Conservation (phyloP, 2,113 vertebrate genomes). For the Hypomesus transpacificus region DNA sequence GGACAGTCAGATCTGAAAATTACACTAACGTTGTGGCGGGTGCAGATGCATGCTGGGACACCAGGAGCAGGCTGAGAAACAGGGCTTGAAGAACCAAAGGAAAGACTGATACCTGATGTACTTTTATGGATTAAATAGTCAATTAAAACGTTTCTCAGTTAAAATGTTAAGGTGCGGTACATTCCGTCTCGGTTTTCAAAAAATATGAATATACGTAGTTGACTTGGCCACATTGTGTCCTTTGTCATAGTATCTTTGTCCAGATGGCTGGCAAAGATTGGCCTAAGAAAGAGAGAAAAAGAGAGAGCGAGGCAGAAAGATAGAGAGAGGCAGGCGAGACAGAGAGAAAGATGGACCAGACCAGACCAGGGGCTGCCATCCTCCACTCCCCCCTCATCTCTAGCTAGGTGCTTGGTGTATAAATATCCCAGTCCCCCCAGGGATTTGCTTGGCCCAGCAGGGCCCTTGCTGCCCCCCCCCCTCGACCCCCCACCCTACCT, state of each 20-base stretch:
- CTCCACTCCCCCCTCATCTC: constrained; percentile 48
- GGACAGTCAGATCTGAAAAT: constrained; percentile 31
- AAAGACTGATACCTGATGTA: not conserved
- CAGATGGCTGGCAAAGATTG: not conserved
- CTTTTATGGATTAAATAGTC: too few species aligned
- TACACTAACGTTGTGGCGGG: constrained; percentile 34
- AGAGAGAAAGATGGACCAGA: not conserved
- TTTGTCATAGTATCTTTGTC: not conserved
- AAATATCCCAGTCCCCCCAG: constrained; percentile 63
- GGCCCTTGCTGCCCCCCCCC: constrained; percentile 51
- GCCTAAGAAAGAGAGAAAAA: not conserved
- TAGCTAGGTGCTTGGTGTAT: constrained; percentile 68
- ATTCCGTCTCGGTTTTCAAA: too few species aligned
- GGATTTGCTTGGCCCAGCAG: constrained; percentile 65
- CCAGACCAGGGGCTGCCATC: constrained; percentile 31
- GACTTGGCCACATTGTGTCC: not conserved
- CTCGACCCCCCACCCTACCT: constrained; percentile 3
- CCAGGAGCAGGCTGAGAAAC: not conserved
- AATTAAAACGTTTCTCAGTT: too few species aligned
- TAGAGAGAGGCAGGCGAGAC: not conserved
- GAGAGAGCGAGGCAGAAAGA: constrained; percentile 18
- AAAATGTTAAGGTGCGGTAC: too few species aligned
- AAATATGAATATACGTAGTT: too few species aligned
- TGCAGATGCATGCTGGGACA: too few species aligned
- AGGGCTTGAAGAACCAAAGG: not conserved